Evolutionary conservation across 2,888 invertebrate genomes (phyloP), one percentile per base, ranked within the genome.

Genomic region (Eupeodes latifasciatus): DNA sequence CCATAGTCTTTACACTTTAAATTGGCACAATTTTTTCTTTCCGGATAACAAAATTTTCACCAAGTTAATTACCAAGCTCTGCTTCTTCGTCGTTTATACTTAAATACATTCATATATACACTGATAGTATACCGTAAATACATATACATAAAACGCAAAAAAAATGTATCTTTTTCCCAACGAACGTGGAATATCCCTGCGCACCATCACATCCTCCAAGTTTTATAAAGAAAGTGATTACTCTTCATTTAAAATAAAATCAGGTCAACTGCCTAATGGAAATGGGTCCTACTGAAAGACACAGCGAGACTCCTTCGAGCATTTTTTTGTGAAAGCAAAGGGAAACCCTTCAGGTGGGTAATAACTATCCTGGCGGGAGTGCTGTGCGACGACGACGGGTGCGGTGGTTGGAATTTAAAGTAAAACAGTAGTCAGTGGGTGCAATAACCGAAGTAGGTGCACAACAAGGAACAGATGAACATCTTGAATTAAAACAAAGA

Each of bases 221-320:
- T 49, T 47, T 40, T 62, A 59, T 55, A 87, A 84, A 74, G 80
- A 72, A 61, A 77, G 80, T 80, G 80, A 87, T 87, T 87, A 84
- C 87, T 84, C 74, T 81, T 83, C 76, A 84, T 87, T 81, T 77
- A 74, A 78, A 88, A 85, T 78, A 69, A 85, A 88, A 88, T 85
- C 88, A 85, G 88, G 88, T 88, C 88, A 88, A 75, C 69, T 55
- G 85, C 57, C 77, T 64, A 71, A 76, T 77, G 71, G 51, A 59
- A 67, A 62, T 53, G 81, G 74, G 51, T 74, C 49, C 59, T 27
- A 27, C n/a, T 72, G 67, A 40, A 74, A 27, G 55, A 5, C 44
- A 14, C 34, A 53, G 40, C 36, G 61, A 62, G 71, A 77, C 66
- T 71, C 62, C 80, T 80, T n/a, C 7, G 57, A 61, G 77, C 55